Conservation (phyloP, 2,888 invertebrate genomes). For the Hypomecis atomaria region DNA sequence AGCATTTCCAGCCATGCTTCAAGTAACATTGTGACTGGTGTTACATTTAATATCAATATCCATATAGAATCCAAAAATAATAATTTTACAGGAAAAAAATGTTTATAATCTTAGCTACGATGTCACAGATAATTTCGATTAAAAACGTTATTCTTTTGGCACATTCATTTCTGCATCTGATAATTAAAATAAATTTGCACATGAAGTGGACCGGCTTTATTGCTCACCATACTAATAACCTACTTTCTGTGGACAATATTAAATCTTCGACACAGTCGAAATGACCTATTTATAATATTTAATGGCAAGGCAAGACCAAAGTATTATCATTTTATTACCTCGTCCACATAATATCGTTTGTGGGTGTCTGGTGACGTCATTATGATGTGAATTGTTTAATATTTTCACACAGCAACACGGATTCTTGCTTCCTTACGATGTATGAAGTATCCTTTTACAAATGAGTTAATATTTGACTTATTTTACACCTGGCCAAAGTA, state of each 20-base stretch:
- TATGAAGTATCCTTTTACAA: too few relatives aligned
- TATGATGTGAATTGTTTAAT: slow-evolving; percentile 13
- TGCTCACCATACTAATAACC: too few relatives aligned
- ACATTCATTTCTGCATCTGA: not conserved
- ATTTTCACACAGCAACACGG: slow-evolving; percentile 9
- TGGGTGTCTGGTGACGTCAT: slow-evolving; percentile 26
- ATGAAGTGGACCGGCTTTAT: not conserved
- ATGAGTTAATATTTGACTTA: too few relatives aligned
- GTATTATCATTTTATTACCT: slow-evolving; percentile 19
- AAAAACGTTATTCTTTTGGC: too few relatives aligned
- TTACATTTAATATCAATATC: too few relatives aligned
- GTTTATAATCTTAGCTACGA: too few relatives aligned
- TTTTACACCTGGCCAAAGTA: too few relatives aligned
- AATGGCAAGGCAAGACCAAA: slow-evolving; percentile 25
- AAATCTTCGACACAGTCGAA: slow-evolving; percentile 1
- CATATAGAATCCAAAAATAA: too few relatives aligned
- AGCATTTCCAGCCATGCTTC: too few relatives aligned
- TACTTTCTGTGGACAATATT: not conserved
- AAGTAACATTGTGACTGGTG: too few relatives aligned
- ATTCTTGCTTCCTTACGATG: not conserved
- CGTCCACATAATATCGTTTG: slow-evolving; percentile 13
- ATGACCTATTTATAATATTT: slow-evolving; percentile 17
- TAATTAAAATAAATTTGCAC: not conserved
- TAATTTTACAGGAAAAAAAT: too few relatives aligned
- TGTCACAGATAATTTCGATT: too few relatives aligned